phyloP scores from a whole-genome alignment of 2,113 vertebrate genomes.

The Entomyzon cyanotis region DNA sequence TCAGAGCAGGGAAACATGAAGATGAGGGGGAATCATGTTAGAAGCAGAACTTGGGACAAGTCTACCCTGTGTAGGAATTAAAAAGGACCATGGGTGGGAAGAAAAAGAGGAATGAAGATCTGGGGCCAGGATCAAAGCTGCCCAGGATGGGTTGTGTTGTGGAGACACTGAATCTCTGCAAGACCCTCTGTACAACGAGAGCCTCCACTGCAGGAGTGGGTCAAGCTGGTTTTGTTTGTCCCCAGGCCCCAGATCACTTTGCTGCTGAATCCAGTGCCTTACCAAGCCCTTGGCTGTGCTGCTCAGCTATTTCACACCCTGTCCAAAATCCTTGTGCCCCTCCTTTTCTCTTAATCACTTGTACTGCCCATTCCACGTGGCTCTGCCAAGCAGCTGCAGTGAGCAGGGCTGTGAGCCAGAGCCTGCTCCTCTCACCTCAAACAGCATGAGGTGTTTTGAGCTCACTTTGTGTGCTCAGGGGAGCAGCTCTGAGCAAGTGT shows the following conservation, averaged over 20 bases:
- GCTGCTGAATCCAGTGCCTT: neutral
- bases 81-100: neutral
- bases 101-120: neutral
- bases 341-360: neutral
- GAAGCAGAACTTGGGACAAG: neutral
- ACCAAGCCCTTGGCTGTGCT: neutral
- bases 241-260: neutral
- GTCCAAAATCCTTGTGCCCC: neutral
- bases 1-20: neutral
- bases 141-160: neutral
- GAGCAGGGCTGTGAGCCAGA: neutral
- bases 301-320: neutral
- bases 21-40: neutral
- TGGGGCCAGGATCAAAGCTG: neutral
- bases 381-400: conserved; percentile 23
- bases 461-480: neutral
- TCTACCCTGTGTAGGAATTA: neutral
- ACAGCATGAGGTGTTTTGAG: neutral
- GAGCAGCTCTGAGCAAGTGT: neutral
- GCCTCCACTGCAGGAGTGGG: neutral
- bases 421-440: neutral
- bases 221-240: neutral
- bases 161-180: neutral
- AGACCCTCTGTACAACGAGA: neutral
- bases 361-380: neutral